Base-by-base conservation (phyloP, 2,113 vertebrate genomes). In the Halichoeres trimaculatus region DNA sequence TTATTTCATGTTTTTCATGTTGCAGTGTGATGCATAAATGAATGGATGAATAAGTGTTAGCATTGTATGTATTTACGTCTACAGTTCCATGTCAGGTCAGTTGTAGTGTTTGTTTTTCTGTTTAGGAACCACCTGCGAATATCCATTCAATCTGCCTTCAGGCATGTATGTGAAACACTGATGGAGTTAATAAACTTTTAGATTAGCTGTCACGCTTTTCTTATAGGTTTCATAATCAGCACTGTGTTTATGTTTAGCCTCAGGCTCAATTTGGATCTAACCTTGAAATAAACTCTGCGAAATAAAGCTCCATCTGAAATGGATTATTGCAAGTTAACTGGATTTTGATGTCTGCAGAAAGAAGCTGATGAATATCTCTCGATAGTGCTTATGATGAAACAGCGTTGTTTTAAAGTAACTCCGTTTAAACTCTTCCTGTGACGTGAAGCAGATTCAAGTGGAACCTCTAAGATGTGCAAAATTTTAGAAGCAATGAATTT, bases 251-350 rank as follows among this genome's bases (percentile, higher is more conserved):
- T 53, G 13, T 75, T 78, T 52, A 41, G 70, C 68, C 65, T 19
- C 41, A 20, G 57, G 81, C 74, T 61, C 20, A 45, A 0, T 60
- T 66, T 64, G 52, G 6, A 66, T 45, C 36, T 82, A 51, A 81
- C 77, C 70, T 85, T 86, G 60, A 84, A 43, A 60, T 35, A 70
- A 51, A 58, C 40, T 54, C 22, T n/a, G 54, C 38, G 7, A 69
- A 71, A 60, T 50, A 65, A 0, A 4, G 45, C 48, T 10, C 23
- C 14, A 7, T 9, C 51, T 2, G 24, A 62, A 70, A 74, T 59
- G 1, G 36, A 22, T 53, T 62, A 20, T 45, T 43, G 47, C 8
- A 62, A 17, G 10, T 17, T 4, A 55, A 45, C 14, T 55, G n/a
- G n/a, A 23, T 56, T 10, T 10, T 43, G 62, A 0, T 34, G 30